Percentiles rank a stretch among this genome's conserved stretches.
Conservation (phyloP, 2,113 vertebrate genomes). For the Beaufortia kweichowensis region DNA sequence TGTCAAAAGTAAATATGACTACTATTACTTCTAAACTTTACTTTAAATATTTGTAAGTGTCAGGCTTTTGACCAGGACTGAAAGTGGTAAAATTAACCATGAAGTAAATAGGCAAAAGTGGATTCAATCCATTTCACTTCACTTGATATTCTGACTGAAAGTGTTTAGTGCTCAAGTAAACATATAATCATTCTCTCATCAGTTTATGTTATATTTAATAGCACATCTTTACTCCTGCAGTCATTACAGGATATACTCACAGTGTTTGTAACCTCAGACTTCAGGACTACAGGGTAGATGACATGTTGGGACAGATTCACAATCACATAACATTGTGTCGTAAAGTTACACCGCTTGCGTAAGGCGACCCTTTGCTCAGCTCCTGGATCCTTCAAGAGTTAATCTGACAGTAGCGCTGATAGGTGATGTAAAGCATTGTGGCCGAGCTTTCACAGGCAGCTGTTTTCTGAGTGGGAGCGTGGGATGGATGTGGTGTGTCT, state of each 20-base stretch:
- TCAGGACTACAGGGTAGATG: background rate
- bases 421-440: conserved; percentile 19
- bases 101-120: too few species aligned
- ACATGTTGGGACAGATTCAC: background rate
- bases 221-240: too few species aligned
- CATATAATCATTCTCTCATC: too few species aligned
- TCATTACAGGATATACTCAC: too few species aligned
- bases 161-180: too few species aligned
- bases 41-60: too few species aligned
- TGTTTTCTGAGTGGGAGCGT: conserved; percentile 43
- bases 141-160: too few species aligned
- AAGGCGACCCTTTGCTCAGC: background rate
- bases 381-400: background rate
- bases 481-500: conserved; percentile 17
- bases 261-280: too few species aligned
- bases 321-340: background rate
- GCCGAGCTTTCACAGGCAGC: conserved; percentile 41
- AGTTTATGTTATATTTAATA: too few species aligned
- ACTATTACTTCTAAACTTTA: background rate
- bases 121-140: too few species aligned
- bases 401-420: conserved; percentile 14
- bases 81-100: background rate
- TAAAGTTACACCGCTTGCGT: background rate
- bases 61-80: too few species aligned
- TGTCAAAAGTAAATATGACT: background rate